Evolutionary conservation across 2,113 vertebrate genomes (phyloP).

Genomic region (Phaethornis superciliosus): DNA sequence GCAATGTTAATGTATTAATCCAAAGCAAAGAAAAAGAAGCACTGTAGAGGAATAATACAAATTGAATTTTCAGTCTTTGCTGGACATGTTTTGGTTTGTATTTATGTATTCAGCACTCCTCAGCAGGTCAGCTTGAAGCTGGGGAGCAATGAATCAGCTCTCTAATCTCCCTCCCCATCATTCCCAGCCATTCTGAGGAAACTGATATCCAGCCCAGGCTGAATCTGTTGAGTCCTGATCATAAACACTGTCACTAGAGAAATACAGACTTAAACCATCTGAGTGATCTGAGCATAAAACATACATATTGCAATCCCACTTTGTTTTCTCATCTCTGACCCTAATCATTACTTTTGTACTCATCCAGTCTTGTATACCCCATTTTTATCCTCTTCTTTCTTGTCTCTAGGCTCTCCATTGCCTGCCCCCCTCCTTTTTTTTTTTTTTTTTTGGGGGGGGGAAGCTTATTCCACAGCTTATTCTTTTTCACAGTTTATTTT

Average conservation of each 20-base stretch:
- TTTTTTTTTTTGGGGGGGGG: not conserved
- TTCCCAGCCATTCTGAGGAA: not conserved
- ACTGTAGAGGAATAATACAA: not conserved
- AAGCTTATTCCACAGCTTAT: not conserved
- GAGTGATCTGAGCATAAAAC: not conserved
- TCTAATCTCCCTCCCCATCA: constrained; percentile 21
- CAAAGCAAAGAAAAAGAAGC: not conserved
- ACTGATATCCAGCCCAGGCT: constrained; percentile 12
- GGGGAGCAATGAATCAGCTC: constrained; percentile 44
- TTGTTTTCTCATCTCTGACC: not conserved
- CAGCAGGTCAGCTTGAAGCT: constrained; percentile 18
- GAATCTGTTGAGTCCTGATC: not conserved
- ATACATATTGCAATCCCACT: not conserved
- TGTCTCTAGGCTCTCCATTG: not conserved
- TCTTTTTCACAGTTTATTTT: not conserved
- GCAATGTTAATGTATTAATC: not conserved
- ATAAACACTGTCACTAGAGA: not conserved
- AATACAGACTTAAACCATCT: not conserved
- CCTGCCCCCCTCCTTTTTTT: not conserved
- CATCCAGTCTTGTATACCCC: not conserved
- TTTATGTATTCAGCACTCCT: constrained; percentile 28
- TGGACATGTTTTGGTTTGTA: not conserved
- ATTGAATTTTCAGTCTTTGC: not conserved
- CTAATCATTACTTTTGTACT: not conserved
- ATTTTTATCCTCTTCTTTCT: not conserved